Conservation (phyloP, 2,888 invertebrate genomes). For the Lucinisca nassula region DNA sequence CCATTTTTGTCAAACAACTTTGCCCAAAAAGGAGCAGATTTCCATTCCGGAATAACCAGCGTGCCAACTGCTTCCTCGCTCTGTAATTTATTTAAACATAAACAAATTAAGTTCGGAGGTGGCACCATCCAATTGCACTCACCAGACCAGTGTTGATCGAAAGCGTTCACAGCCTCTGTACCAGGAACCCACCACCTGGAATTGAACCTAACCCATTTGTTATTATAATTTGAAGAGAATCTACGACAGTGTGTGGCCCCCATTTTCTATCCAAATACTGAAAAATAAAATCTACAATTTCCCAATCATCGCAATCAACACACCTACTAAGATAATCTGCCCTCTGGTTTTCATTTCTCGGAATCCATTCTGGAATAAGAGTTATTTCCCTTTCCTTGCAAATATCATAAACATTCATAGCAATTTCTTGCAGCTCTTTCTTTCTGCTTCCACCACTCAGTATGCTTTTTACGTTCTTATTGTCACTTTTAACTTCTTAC, state of each 20-base stretch:
- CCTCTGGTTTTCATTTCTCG: constrained; percentile 36
- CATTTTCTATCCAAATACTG: constrained; percentile 34
- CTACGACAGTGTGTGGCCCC: constrained; percentile 55
- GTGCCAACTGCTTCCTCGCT: too few relatives aligned
- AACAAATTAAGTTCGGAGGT: too few relatives aligned
- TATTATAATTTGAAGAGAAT: constrained; percentile 40
- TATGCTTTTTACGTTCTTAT: neutral
- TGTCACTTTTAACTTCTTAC: neutral
- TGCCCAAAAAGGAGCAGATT: too few relatives aligned
- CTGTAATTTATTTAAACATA: too few relatives aligned
- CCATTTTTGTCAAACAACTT: too few relatives aligned
- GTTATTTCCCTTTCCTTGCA: constrained; percentile 37
- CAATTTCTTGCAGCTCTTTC: constrained; percentile 47
- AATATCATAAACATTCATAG: constrained; percentile 30
- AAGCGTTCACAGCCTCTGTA: too few relatives aligned
- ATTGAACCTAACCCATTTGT: neutral
- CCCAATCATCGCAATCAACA: constrained; percentile 67
- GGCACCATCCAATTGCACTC: too few relatives aligned
- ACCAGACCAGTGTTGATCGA: too few relatives aligned
- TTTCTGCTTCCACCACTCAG: neutral
- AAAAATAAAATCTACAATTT: constrained; percentile 45
- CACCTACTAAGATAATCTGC: constrained; percentile 62
- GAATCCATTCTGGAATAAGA: constrained; percentile 54
- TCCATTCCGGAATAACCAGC: too few relatives aligned
- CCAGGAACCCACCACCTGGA: neutral